These are phyloP conservation scores for Magallana gigas DNA, from an alignment of 1,140 invertebrate species.

Conservation along the genomic window DNA sequence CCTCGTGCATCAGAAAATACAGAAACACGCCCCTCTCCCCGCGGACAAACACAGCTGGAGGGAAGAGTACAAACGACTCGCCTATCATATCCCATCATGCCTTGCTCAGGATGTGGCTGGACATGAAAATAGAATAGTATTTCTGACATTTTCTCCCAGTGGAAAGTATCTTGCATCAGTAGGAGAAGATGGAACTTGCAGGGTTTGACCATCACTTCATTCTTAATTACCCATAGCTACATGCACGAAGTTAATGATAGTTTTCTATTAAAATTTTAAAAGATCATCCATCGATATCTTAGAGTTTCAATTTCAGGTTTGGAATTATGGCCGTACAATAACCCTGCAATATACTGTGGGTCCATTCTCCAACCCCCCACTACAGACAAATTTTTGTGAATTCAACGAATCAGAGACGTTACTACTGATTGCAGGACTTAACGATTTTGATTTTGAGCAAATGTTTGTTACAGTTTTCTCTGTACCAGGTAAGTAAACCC, in stretches of 20 bases:
- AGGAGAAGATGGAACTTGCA: constrained; percentile 11
- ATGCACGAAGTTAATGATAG: no score
- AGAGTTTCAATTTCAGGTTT: background rate
- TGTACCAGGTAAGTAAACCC: background rate
- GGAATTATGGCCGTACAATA: background rate
- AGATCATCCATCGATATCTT: no score
- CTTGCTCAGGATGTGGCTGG: background rate
- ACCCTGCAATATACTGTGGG: background rate
- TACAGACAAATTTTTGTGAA: background rate
- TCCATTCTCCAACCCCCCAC: background rate
- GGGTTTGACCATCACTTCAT: background rate
- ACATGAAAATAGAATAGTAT: background rate
- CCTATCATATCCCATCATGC: background rate
- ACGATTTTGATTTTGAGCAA: background rate
- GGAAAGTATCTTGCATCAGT: background rate
- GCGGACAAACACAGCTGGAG: background rate
- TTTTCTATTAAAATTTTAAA: no score
- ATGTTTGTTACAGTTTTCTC: constrained; percentile 13
- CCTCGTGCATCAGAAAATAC: background rate
- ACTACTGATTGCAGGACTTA: constrained; percentile 4
- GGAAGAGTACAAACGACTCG: constrained; percentile 14
- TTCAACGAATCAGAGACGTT: constrained; percentile 31
- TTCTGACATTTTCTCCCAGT: constrained; percentile 1
- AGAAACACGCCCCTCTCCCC: background rate
- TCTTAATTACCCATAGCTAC: no score